These are phyloP conservation scores for Furcula furcula DNA, from an alignment of 2,888 invertebrate genomes.

Conservation along the genomic window DNA sequence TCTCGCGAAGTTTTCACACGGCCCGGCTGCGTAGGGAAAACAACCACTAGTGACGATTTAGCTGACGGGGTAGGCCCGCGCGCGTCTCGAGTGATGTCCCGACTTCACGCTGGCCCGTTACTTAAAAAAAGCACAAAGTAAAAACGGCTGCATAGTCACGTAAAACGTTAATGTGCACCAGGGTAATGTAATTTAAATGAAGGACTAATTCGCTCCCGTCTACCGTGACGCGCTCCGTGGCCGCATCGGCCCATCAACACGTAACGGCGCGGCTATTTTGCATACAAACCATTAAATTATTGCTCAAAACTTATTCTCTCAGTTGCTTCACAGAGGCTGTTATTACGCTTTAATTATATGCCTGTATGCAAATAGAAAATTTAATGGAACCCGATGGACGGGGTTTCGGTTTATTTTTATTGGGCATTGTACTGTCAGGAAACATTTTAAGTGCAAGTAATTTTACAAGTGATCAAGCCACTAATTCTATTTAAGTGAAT, in stretches of 20 bases:
- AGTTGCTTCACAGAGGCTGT: slow-evolving; percentile 77
- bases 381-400: slow-evolving; percentile 71
- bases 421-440: slow-evolving; percentile 55
- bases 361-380: slow-evolving; percentile 77
- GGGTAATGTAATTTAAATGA: slow-evolving; percentile 78
- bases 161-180: slow-evolving; percentile 58
- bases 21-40: slow-evolving; percentile 53
- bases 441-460: slow-evolving; percentile 36
- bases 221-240: slow-evolving; percentile 75
- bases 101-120: slow-evolving; percentile 42
- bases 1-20: slow-evolving; percentile 74
- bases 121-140: slow-evolving; percentile 47
- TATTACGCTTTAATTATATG: slow-evolving; percentile 78
- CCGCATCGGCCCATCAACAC: slow-evolving; percentile 76
- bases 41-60: slow-evolving; percentile 27
- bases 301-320: slow-evolving; percentile 81
- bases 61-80: slow-evolving; percentile 21
- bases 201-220: slow-evolving; percentile 75
- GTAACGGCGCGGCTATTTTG: slow-evolving; percentile 79
- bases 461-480: slow-evolving; percentile 44
- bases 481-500: slow-evolving; percentile 20
- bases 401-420: slow-evolving; percentile 58
- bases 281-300: slow-evolving; percentile 81
- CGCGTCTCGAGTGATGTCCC: slow-evolving; percentile 43
- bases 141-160: slow-evolving; percentile 57